Percentiles rank a stretch among this genome's conserved stretches.
phyloP scores from a whole-genome alignment of 2,888 invertebrate species.

The Heterodera filipjevi region DNA sequence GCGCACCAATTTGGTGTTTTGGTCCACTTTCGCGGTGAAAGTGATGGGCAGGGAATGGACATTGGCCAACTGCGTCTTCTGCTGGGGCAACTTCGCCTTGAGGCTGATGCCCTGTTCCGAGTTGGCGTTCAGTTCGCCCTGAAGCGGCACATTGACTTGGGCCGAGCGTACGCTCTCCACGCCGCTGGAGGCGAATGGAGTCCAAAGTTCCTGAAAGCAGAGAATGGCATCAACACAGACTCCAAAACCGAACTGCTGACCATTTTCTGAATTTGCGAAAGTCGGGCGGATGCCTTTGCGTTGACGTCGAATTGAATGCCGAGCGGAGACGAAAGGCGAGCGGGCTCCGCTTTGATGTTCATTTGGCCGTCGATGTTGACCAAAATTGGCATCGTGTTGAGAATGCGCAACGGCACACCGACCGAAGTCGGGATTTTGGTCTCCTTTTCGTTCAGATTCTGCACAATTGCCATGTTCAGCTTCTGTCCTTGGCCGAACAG shows the following conservation, averaged over 20 bases:
- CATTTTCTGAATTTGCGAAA: slow-evolving; percentile 34
- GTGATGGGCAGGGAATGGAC: slow-evolving; percentile 49
- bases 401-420: slow-evolving; percentile 52
- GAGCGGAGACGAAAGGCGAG: not conserved
- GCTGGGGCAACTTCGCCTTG: slow-evolving; percentile 33
- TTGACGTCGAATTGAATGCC: slow-evolving; percentile 25
- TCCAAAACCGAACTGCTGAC: not conserved
- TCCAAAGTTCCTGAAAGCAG: slow-evolving; percentile 35
- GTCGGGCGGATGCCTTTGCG: slow-evolving; percentile 15
- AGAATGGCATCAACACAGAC: not conserved
- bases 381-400: slow-evolving; percentile 29
- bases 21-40: slow-evolving; percentile 34
- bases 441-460: slow-evolving; percentile 37
- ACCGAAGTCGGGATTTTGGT: slow-evolving; percentile 50
- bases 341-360: slow-evolving; percentile 25
- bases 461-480: slow-evolving; percentile 20
- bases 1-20: slow-evolving; percentile 3
- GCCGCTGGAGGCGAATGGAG: slow-evolving; percentile 40
- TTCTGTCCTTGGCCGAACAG: slow-evolving; percentile 40
- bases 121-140: slow-evolving; percentile 21
- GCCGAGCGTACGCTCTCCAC: slow-evolving; percentile 38
- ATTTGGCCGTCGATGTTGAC: slow-evolving; percentile 34
- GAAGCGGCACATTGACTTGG: slow-evolving; percentile 42
- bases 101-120: slow-evolving; percentile 27
- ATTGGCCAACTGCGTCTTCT: slow-evolving; percentile 41